Evolutionary conservation across 2,888 invertebrate genomes (phyloP), one percentile per base, ranked within the genome.

Genomic region (Rotaria magnacalcarata): DNA sequence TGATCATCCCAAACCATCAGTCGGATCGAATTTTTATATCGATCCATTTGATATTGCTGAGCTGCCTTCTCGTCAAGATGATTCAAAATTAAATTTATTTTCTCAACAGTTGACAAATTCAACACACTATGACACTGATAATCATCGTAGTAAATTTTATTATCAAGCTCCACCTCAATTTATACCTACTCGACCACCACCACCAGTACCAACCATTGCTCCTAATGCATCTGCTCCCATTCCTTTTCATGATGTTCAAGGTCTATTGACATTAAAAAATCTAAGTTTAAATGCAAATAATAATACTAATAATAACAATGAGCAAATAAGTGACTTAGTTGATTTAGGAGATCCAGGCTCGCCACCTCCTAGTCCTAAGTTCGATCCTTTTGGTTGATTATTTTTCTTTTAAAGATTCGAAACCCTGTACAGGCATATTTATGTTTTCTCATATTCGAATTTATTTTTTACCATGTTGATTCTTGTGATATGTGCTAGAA

Each of bases 271-370:
- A 43, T 24, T 80, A 80, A 34, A 47, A 8, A 43, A 80, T 43
- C 24, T 47, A 24, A 41, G 8, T 80, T 4, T 43, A 43, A 21
- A 41, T 8, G 5, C 43, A 41, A 19, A 16, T 54, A 54, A 54
- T 43, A 75, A 43, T 75, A 19, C 4, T 54, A 54, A 54, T 43
- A 75, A 43, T 75, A 80, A 47, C 47, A 80, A 54, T 54, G 16
- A 54, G 24, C 5, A 8, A 27, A 27, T 19, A 19, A 27, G 7
- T 60, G 75, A 80, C 24, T 80, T 80, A 24, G 47, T 47, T 24
- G 75, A 80, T 80, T 24, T 80, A 47, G 75, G 75, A 19, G 75
- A 80, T 80, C 75, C 75, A 3, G 75, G 75, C 11, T 24, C 75
- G 10, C 75, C 75, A 24, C 75, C 75, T 24, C 75, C 75, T 3